phyloP scores from a whole-genome alignment of 2,888 invertebrate species.

The Agonopterix arenella region DNA sequence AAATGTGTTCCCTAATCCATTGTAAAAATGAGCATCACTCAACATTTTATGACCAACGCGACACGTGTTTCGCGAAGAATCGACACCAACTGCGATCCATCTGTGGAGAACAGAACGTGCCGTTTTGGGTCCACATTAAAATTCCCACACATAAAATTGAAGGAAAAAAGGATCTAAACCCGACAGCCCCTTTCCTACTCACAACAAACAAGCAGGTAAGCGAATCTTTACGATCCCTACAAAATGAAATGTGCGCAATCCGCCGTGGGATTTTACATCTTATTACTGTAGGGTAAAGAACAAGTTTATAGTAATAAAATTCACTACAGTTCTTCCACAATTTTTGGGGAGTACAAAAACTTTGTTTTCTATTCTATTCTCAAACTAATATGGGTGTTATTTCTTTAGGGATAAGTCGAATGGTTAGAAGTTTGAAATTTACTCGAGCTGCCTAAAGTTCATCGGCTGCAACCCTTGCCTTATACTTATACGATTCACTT shows the following conservation, averaged over 20 bases:
- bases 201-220: constrained; percentile 76
- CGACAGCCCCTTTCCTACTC: constrained; percentile 61
- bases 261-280: constrained; percentile 56
- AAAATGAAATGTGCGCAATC: constrained; percentile 60
- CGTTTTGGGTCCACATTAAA: constrained; percentile 65
- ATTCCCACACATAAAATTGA: constrained; percentile 74
- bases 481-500: constrained; percentile 38
- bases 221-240: constrained; percentile 66
- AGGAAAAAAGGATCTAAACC: constrained; percentile 59
- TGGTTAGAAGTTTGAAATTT: not conserved
- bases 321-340: constrained; percentile 36
- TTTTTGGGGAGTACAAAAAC: constrained; percentile 42
- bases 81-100: constrained; percentile 60
- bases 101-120: constrained; percentile 69
- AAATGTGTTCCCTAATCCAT: constrained; percentile 20
- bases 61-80: constrained; percentile 65
- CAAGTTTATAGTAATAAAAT: constrained; percentile 41
- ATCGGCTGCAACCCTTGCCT: constrained; percentile 30
- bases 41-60: constrained; percentile 40
- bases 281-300: constrained; percentile 48
- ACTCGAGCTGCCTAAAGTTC: constrained; percentile 18
- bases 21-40: constrained; percentile 22
- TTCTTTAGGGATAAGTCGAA: constrained; percentile 22
- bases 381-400: constrained; percentile 34
- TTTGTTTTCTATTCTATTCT: constrained; percentile 41